Conservation (phyloP, 2,888 invertebrate species). For the Dilophus febrilis region DNA sequence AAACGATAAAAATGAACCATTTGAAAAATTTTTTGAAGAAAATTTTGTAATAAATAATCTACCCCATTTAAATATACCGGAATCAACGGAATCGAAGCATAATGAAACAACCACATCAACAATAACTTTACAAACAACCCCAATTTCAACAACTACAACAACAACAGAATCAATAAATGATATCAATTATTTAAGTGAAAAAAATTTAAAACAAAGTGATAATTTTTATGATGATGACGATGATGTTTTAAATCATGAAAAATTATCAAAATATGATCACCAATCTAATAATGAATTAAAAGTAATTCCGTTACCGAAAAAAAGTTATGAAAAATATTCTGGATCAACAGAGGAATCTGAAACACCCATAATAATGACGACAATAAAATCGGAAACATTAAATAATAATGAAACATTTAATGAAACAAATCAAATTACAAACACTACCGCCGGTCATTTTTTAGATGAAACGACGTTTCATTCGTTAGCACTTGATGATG, state of each 20-base stretch:
- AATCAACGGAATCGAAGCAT: background rate
- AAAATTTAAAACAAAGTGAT: slow-evolving; percentile 1
- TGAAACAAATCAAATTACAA: slow-evolving; percentile 1
- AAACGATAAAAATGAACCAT: no score
- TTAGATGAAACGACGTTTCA: slow-evolving; percentile 15
- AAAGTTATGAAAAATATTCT: slow-evolving; percentile 5
- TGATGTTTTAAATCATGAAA: background rate
- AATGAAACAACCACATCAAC: background rate
- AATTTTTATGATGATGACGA: background rate
- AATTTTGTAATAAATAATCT: no score
- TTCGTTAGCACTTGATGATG: slow-evolving; percentile 8
- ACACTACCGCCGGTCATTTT: slow-evolving; percentile 14
- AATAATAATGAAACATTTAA: background rate
- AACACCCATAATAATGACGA: background rate
- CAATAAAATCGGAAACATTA: background rate
- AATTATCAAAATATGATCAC: slow-evolving; percentile 6
- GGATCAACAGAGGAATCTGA: slow-evolving; percentile 1
- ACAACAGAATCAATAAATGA: slow-evolving; percentile 5
- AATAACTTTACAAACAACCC: background rate
- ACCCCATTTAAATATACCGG: background rate
- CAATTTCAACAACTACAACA: background rate
- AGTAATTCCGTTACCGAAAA: slow-evolving; percentile 10
- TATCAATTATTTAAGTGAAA: slow-evolving; percentile 4
- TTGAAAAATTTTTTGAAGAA: no score
- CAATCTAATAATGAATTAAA: slow-evolving; percentile 12